Evolutionary conservation across 2,888 invertebrate species (phyloP).

Genomic region (Leptinotarsa haldemani): DNA sequence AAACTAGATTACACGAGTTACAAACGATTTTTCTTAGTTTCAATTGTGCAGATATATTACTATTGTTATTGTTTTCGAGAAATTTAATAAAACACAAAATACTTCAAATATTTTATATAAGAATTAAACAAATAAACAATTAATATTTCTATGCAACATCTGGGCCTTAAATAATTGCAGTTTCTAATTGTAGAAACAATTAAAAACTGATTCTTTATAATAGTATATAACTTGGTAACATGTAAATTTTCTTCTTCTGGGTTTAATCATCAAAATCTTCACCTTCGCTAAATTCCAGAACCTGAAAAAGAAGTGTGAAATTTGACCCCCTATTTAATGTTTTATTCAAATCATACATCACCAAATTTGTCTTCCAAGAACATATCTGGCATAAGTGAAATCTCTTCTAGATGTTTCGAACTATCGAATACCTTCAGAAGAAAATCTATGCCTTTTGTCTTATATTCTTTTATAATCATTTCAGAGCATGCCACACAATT

Average conservation of each 20-base stretch:
- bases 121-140: too few species aligned
- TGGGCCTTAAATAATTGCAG: too few species aligned
- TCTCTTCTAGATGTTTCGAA: slow-evolving; percentile 83
- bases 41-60: too few species aligned
- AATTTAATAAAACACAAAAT: too few species aligned
- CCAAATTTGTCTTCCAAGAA: slow-evolving; percentile 72
- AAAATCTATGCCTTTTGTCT: slow-evolving; percentile 75
- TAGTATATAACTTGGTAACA: too few species aligned
- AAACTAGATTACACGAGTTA: too few species aligned
- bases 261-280: slow-evolving; percentile 43
- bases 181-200: too few species aligned
- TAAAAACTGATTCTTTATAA: too few species aligned
- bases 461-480: slow-evolving; percentile 67
- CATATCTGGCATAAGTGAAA: slow-evolving; percentile 82
- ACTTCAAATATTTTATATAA: too few species aligned
- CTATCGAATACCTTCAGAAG: slow-evolving; percentile 83
- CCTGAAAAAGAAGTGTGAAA: slow-evolving; percentile 47
- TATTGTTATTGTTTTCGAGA: too few species aligned
- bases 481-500: slow-evolving; percentile 94
- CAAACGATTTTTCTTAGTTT: too few species aligned
- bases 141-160: too few species aligned
- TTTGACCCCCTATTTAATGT: neutral
- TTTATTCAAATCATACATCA: slow-evolving; percentile 65
- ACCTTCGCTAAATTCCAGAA: slow-evolving; percentile 56
- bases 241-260: neutral